Conservation (phyloP, 1,140 invertebrate genomes). For the Drosophila malerkotliana region DNA sequence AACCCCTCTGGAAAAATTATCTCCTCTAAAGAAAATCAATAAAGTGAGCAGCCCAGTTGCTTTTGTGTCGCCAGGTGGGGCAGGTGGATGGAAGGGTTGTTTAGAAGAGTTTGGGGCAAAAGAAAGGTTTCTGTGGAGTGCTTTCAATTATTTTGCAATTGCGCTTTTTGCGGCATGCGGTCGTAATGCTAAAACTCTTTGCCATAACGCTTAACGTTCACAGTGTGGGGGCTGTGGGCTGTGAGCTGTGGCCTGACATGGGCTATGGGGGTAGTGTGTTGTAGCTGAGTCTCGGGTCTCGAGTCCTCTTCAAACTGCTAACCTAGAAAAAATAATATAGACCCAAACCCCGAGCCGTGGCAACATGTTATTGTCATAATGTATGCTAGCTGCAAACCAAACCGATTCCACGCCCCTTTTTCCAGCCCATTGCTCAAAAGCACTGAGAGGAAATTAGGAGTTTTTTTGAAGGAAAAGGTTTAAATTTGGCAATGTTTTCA, state of each 20-base stretch:
- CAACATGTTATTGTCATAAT: slow-evolving; percentile 79
- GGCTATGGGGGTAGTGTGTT: neutral
- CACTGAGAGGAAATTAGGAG: neutral
- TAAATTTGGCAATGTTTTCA: no score
- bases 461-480: neutral
- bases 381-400: slow-evolving; percentile 17
- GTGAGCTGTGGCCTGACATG: neutral
- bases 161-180: slow-evolving; percentile 46
- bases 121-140: slow-evolving; percentile 35
- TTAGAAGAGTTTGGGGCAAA: neutral
- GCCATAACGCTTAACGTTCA: slow-evolving; percentile 51
- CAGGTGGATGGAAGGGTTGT: no score
- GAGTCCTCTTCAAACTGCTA: slow-evolving; percentile 23
- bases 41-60: slow-evolving; percentile 29
- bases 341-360: slow-evolving; percentile 12
- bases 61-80: slow-evolving; percentile 22
- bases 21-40: slow-evolving; percentile 43
- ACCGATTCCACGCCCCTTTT: slow-evolving; percentile 4
- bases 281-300: neutral
- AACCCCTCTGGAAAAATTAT: neutral
- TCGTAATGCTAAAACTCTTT: slow-evolving; percentile 44
- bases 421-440: slow-evolving; percentile 9
- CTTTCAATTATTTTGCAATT: slow-evolving; percentile 61
- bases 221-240: neutral
- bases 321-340: slow-evolving; percentile 52